Base-by-base conservation (phyloP, 2,113 vertebrate species). In the Thinocorus orbignyianus region DNA sequence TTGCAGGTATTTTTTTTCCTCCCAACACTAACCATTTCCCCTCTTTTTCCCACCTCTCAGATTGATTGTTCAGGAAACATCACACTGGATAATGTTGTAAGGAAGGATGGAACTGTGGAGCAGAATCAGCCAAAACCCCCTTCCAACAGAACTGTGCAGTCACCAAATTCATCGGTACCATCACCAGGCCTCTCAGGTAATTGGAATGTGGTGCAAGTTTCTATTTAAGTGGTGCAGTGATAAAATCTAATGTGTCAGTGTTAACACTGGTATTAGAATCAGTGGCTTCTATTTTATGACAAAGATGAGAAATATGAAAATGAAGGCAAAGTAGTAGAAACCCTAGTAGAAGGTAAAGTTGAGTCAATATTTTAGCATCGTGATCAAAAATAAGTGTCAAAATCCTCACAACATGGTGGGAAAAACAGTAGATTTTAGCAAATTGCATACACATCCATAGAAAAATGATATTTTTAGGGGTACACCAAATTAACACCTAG, bases 141-240 rank as follows among this genome's bases (percentile, higher is more conserved):
- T 64, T 98, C 97, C 1, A 98, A 97, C 91, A 97, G 98, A 73
- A 97, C 98, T 2, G 98, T 98, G 41, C 98, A 98, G 84, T 98
- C 98, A 44, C 98, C 98, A 48, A 98, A 98, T 81, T 98, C 98
- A 68, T 98, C 98, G 0, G 98, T 98, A 70, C 98, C 98, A 19
- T 98, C 98, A 37, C 98, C 98, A 62, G 98, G 98, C 57, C 97
- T 98, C 51, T 92, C 98, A 60, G 98, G 98, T 98, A 97, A 58
- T 14, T 71, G 16, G 58, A 77, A 22, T 22, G 22, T 25, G 17
- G 7, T 57, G 19, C 48, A 48, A 6, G 89, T 88, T 73, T 65
- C 71, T 70, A 10, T 77, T 88, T 5, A 80, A 54, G 26, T 81
- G n/a, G 5, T 68, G 23, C 64, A 71, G 31, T 42, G 51, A 39